Evolutionary conservation across 2,888 invertebrate genomes (phyloP), one percentile per base, ranked within the genome.

Genomic region (Hedychridium roseum): DNA sequence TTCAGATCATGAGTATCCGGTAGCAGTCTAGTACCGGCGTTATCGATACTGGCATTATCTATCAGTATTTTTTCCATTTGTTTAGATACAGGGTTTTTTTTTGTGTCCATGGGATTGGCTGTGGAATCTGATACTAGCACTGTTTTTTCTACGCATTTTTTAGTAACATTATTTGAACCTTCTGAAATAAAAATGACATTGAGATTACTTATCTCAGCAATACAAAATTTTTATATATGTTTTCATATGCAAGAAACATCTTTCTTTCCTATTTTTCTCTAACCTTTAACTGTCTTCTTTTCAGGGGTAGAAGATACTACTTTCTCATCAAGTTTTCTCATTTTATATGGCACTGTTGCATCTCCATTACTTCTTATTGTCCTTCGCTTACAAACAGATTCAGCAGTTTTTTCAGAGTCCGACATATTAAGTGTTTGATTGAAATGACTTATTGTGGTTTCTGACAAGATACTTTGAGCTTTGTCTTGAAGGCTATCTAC

Each of bases 191-290:
- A 30, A 15, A 16, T 14, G 1, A 6, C 26, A 6, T 23, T 27
- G 5, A 23, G n/a, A n/a, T n/a, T n/a, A n/a, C n/a, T n/a, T n/a
- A n/a, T n/a, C n/a, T n/a, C n/a, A n/a, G n/a, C n/a, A n/a, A n/a
- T 12, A 20, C 12, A 6, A 27, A 16, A 20, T 32, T 20, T 3
- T 21, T 26, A 21, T 16, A 2, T 1, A 2, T 12, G n/a, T 38
- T 9, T 38, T 38, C 14, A n/a, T n/a, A n/a, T n/a, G n/a, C n/a
- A n/a, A n/a, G n/a, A n/a, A 28, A 60, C 38, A 6, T 60, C 59
- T 16, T 47, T 44, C 1, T 50, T 53, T 27, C 18, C 16, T 18
- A n/a, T 11, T 2, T 37, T 7, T n/a, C 28, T 9, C 11, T 12
- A 2, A 4, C 12, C 3, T 3, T 39, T 36, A 50, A 34, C 30